Evolutionary conservation across 2,797 vertebrate species (phyloP).

Genomic region (Cossypha polioptera): DNA sequence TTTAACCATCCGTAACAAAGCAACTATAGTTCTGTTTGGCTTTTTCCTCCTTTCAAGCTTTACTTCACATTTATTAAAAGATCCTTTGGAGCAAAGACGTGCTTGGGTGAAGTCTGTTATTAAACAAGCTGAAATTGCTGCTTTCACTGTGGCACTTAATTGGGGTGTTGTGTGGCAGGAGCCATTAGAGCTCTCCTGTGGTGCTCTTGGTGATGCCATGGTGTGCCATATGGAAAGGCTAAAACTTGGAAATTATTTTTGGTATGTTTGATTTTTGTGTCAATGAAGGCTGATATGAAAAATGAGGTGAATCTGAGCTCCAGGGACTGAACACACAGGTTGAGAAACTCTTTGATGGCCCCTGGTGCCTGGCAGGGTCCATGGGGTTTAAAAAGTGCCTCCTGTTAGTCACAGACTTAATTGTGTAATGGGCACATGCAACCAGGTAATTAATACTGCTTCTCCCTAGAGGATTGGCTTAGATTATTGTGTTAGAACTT

Average conservation of each 20-base stretch:
- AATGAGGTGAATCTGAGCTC: background rate
- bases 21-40: background rate
- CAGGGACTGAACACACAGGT: background rate
- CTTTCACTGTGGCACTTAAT: slow-evolving; percentile 37
- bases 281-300: background rate
- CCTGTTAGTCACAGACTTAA: background rate
- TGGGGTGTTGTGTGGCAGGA: slow-evolving; percentile 35
- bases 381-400: background rate
- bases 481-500: background rate
- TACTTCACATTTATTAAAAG: background rate
- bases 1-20: background rate
- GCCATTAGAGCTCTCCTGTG: slow-evolving; percentile 19
- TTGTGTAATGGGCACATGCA: background rate
- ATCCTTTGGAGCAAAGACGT: background rate
- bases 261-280: background rate
- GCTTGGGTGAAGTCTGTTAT: background rate
- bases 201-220: background rate
- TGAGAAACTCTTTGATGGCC: background rate
- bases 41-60: background rate
- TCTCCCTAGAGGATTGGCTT: background rate
- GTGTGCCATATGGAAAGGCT: slow-evolving; percentile 22
- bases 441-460: background rate
- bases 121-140: slow-evolving; percentile 1
- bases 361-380: background rate
- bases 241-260: background rate